Percentiles rank a stretch among this genome's conserved stretches.
phyloP scores from a whole-genome alignment of 2,113 vertebrate genomes.

The Myiopsitta monachus region DNA sequence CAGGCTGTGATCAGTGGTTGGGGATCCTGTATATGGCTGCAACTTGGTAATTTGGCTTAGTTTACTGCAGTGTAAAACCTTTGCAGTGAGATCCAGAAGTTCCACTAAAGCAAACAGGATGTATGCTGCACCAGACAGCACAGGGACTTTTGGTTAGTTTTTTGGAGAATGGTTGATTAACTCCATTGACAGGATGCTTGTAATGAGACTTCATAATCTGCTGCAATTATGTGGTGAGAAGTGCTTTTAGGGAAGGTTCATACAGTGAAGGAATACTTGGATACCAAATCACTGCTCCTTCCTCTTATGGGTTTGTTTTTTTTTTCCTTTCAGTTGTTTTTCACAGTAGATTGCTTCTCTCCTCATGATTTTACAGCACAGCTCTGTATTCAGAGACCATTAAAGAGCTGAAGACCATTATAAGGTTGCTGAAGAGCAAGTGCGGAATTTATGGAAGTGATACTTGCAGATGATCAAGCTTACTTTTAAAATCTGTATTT shows the following conservation, averaged over 20 bases:
- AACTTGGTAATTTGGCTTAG: not conserved
- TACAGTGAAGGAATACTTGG: not conserved
- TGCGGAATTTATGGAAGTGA: not conserved
- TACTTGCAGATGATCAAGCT: not conserved
- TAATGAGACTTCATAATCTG: not conserved
- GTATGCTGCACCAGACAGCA: not conserved
- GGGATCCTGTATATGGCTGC: not conserved
- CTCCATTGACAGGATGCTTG: not conserved
- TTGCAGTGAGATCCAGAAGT: not conserved
- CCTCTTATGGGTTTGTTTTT: not conserved
- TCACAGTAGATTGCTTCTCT: not conserved
- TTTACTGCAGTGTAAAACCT: not conserved
- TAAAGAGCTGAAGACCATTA: not conserved
- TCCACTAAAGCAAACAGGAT: not conserved
- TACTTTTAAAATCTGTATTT: not conserved
- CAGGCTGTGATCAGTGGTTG: not conserved
- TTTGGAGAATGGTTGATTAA: not conserved
- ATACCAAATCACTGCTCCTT: not conserved
- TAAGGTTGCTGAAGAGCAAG: not conserved
- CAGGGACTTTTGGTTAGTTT: not conserved
- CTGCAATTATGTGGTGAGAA: not conserved
- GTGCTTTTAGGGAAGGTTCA: not conserved
- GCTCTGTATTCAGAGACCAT: not conserved
- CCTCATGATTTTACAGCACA: not conserved
- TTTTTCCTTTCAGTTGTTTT: not conserved